phyloP scores from a whole-genome alignment of 2,888 invertebrate genomes.

The Lithophane ornitopus region DNA sequence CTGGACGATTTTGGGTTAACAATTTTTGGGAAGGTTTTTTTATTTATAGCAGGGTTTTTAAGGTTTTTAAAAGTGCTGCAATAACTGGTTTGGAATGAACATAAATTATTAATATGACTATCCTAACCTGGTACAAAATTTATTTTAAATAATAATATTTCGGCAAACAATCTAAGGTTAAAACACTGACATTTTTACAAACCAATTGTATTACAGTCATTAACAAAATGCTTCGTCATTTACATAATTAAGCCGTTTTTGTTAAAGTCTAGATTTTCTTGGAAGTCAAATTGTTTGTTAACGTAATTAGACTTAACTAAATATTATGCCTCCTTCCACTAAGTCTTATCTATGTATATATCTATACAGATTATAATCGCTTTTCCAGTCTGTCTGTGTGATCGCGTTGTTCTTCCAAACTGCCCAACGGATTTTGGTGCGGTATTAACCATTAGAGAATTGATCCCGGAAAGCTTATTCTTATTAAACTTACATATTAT shows the following conservation, averaged over 20 bases:
- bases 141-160: background rate
- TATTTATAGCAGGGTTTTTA: slow-evolving; percentile 24
- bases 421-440: no score
- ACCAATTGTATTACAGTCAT: slow-evolving; percentile 38
- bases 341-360: background rate
- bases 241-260: slow-evolving; percentile 38
- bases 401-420: background rate
- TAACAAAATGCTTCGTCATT: slow-evolving; percentile 45
- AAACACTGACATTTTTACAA: slow-evolving; percentile 16
- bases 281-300: background rate
- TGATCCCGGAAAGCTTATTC: background rate
- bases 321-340: background rate
- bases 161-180: background rate
- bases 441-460: background rate
- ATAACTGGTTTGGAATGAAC: background rate
- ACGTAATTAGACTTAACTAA: slow-evolving; percentile 5
- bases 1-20: slow-evolving; percentile 20
- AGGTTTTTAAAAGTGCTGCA: background rate
- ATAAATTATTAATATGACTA: background rate
- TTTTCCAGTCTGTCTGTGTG: background rate
- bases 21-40: slow-evolving; percentile 20
- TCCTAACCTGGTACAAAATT: background rate
- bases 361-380: background rate
- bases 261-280: slow-evolving; percentile 39
- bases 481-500: no score